A percentile compares a stretch with the other conserved stretches of the same genome.
phyloP scores from a whole-genome alignment of 2,113 vertebrate genomes.

The Pholis gunnellus region DNA sequence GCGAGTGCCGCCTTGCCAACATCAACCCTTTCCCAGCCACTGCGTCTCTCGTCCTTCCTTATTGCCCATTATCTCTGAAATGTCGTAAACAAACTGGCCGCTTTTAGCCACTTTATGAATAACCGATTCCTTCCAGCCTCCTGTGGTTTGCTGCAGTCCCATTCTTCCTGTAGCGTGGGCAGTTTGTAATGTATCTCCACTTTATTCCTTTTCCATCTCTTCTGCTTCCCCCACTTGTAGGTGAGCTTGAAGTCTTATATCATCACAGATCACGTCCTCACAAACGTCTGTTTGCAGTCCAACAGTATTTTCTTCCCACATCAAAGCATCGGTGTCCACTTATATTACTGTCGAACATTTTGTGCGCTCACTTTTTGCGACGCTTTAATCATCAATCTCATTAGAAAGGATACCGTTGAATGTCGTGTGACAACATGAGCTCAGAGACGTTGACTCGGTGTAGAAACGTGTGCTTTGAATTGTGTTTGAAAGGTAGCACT shows the following conservation, averaged over 20 bases:
- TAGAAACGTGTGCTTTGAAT: too few species aligned
- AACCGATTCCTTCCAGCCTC: slow-evolving; percentile 2
- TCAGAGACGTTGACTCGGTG: neutral
- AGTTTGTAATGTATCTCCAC: slow-evolving; percentile 26
- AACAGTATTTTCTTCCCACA: slow-evolving; percentile 11
- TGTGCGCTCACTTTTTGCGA: neutral
- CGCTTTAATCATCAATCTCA: neutral
- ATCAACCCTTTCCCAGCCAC: neutral
- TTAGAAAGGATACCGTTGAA: neutral
- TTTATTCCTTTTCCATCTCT: slow-evolving; percentile 38
- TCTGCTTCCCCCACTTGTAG: slow-evolving; percentile 37
- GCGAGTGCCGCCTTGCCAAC: neutral
- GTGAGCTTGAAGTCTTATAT: slow-evolving; percentile 38
- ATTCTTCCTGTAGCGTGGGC: neutral
- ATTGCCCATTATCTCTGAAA: slow-evolving; percentile 19
- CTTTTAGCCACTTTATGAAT: slow-evolving; percentile 17
- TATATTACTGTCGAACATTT: neutral
- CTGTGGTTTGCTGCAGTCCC: slow-evolving; percentile 11
- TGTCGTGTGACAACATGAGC: neutral
- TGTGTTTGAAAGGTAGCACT: too few species aligned
- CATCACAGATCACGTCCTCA: slow-evolving; percentile 28
- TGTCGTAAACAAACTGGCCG: neutral
- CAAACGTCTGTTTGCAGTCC: slow-evolving; percentile 41
- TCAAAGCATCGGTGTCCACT: neutral
- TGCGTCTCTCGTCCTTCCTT: neutral